Evolutionary conservation across 2,888 invertebrate species (phyloP), one percentile per base, ranked within the genome.

Genomic region (Dioctria linearis): DNA sequence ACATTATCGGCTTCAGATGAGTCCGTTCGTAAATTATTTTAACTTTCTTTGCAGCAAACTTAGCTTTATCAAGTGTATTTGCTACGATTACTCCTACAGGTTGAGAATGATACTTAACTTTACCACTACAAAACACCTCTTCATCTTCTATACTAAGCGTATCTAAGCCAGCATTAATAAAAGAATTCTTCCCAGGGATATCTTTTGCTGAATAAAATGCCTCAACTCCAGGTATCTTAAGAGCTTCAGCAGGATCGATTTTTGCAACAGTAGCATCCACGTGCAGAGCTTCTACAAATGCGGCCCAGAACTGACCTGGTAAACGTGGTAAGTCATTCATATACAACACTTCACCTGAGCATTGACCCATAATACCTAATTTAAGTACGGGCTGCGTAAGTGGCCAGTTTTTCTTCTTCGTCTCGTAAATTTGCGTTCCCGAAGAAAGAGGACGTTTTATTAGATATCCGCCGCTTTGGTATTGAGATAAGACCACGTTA

Each of bases 331-430:
- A 87, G 84, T 94, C 94, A 84, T 92, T 91, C 46, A 91, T 89
- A 86, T 92, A 94, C 83, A 91, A 88, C 1, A 2, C 11, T 9
- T 51, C 6, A 0, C 94, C 94, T 2, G 88, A 83, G 82, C 87
- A 87, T 83, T 92, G 92, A 25, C 90, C 89, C 39, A 92, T 85
- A 0, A 93, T 92, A 87, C 94, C 94, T 13, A 94, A 80, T 87
- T 95, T 95, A 0, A 92, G 90, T 39, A 95, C 87, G 0, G 95
- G 93, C 85, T 95, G 90, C 82, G 92, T 93, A 54, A 95, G 85
- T 3, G 95, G 95, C 92, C 93, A 95, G 13, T 93, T 84, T 57
- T 89, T 90, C 85, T 92, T 90, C 83, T 94, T 91, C 0, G 93
- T 93, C 73, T 93, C 92, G 86, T 90, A 95, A 71, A 90, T 90